Percentiles rank a stretch among this genome's conserved stretches.
Evolutionary conservation across 2,113 vertebrate genomes (phyloP).

Genomic region (Microcebus ravelobensis): DNA sequence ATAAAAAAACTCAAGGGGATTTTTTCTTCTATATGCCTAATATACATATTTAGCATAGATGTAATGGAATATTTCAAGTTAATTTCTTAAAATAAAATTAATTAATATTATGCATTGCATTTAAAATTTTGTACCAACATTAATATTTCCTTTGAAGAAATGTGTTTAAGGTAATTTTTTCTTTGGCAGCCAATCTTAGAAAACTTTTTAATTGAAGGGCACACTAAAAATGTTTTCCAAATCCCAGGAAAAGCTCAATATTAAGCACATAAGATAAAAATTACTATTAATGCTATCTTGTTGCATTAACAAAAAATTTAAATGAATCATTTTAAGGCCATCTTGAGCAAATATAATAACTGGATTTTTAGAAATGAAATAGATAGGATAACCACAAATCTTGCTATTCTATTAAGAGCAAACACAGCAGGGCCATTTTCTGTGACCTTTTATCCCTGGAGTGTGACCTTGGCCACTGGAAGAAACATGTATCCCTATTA

Average conservation of each 20-base stretch:
- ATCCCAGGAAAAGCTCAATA: neutral
- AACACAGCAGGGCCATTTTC: neutral
- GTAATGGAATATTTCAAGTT: neutral
- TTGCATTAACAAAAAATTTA: neutral
- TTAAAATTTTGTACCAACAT: neutral
- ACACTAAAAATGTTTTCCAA: neutral
- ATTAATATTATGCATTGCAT: neutral
- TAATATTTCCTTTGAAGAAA: neutral
- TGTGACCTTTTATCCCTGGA: neutral
- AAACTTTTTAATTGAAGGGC: neutral
- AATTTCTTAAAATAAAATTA: conserved; percentile 10
- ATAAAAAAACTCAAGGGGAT: neutral
- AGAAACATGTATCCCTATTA: neutral
- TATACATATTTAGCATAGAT: neutral
- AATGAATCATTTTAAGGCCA: neutral
- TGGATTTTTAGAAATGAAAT: conserved; percentile 20
- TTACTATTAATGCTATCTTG: neutral
- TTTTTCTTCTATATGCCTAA: neutral
- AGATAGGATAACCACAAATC: neutral
- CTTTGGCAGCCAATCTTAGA: neutral
- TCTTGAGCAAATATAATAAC: conserved; percentile 23
- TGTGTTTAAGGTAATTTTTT: neutral
- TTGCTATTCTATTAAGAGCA: neutral
- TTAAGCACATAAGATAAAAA: neutral
- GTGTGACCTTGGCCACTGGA: neutral